Percentiles rank a stretch among this genome's conserved stretches.
phyloP scores from a whole-genome alignment of 2,888 invertebrate genomes.

The Agrenia bidenticulata region DNA sequence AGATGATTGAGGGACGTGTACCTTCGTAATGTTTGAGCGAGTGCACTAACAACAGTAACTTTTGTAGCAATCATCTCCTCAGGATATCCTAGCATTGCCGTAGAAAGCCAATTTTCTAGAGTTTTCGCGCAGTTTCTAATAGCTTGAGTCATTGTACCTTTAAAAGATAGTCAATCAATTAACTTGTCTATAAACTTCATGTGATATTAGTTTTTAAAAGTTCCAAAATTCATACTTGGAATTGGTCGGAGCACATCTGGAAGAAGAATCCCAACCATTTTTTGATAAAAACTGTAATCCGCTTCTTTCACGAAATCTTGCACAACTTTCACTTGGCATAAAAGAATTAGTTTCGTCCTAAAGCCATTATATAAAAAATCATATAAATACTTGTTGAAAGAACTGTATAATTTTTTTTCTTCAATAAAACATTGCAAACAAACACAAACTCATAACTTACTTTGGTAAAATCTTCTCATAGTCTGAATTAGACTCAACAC shows the following conservation, averaged over 20 bases:
- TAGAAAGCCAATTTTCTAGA: slow-evolving; percentile 82
- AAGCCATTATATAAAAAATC: slow-evolving; percentile 45
- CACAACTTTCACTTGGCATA: slow-evolving; percentile 71
- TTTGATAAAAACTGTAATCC: slow-evolving; percentile 92
- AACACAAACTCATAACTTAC: slow-evolving; percentile 56
- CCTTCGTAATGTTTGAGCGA: slow-evolving; percentile 89
- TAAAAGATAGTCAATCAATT: slow-evolving; percentile 25
- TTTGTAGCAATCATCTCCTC: slow-evolving; percentile 53
- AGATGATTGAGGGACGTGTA: slow-evolving; percentile 97
- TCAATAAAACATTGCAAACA: background rate
- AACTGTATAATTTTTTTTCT: too few species aligned
- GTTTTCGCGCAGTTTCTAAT: slow-evolving; percentile 91
- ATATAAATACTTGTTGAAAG: too few species aligned
- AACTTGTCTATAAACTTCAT: background rate
- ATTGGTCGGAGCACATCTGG: slow-evolving; percentile 94
- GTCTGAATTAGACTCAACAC: slow-evolving; percentile 56
- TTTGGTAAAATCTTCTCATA: slow-evolving; percentile 76
- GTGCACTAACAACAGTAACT: slow-evolving; percentile 78
- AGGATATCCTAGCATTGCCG: slow-evolving; percentile 81
- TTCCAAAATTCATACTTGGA: slow-evolving; percentile 66
- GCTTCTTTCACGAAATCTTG: slow-evolving; percentile 78
- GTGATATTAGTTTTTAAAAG: too few species aligned
- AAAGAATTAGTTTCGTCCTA: slow-evolving; percentile 67
- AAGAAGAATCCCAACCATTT: slow-evolving; percentile 90
- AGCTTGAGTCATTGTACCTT: slow-evolving; percentile 82